phyloP scores from a whole-genome alignment of 1,140 invertebrate genomes.

The Drosophila ohnishii region DNA sequence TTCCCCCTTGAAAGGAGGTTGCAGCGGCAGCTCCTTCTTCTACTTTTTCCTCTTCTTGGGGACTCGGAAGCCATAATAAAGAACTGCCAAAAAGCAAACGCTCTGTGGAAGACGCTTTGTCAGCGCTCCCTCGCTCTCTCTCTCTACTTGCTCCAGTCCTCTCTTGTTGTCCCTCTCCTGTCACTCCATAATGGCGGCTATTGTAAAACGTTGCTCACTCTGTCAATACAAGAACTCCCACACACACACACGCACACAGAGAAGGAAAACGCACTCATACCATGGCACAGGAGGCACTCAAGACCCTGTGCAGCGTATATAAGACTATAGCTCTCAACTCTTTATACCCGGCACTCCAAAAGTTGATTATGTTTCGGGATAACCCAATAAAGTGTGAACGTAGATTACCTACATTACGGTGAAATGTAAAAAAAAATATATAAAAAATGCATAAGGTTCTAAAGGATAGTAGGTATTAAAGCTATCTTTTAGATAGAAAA shows the following conservation, averaged over 20 bases:
- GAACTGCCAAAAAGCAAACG: constrained; percentile 71
- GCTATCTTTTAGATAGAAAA: background rate
- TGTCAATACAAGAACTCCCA: constrained; percentile 62
- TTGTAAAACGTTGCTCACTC: constrained; percentile 49
- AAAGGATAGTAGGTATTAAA: background rate
- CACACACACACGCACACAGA: constrained; percentile 29
- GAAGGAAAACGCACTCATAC: constrained; percentile 11
- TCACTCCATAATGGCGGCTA: constrained; percentile 52
- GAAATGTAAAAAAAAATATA: background rate
- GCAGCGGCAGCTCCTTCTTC: constrained; percentile 16
- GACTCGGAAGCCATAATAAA: constrained; percentile 71
- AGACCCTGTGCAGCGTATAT: constrained; percentile 4
- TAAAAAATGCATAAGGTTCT: background rate
- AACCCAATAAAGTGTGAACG: constrained; percentile 1
- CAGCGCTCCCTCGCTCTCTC: constrained; percentile 31
- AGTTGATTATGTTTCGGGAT: constrained; percentile 7
- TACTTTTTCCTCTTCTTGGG: background rate
- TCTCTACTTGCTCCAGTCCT: background rate
- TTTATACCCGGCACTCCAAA: constrained; percentile 18
- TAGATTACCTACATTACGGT: background rate
- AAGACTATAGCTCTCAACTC: constrained; percentile 20
- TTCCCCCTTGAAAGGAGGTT: constrained; percentile 11
- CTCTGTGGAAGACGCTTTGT: constrained; percentile 63
- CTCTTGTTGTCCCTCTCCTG: constrained; percentile 15
- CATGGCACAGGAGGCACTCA: constrained; percentile 20